Percentiles rank a stretch among this genome's conserved stretches.
Conservation (phyloP, 2,797 vertebrate genomes). For the Antrozous pallidus region DNA sequence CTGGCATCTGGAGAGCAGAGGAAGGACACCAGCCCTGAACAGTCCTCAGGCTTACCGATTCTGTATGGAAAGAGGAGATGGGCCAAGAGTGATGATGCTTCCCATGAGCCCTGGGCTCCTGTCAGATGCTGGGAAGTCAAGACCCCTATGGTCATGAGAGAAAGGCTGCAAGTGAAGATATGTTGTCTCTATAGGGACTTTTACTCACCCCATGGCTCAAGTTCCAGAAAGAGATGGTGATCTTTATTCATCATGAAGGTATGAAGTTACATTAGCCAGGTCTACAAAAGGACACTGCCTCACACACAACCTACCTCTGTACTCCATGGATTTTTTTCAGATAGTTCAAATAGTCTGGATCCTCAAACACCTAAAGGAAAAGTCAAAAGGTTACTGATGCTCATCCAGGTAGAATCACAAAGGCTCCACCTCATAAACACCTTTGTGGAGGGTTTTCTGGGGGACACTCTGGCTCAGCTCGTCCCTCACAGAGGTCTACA, state of each 20-base stretch:
- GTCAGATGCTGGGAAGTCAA: not conserved
- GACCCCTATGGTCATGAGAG: not conserved
- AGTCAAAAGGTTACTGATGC: not conserved
- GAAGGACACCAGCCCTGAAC: conserved; percentile 86
- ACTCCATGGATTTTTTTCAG: rapidly evolving
- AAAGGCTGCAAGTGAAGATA: not conserved
- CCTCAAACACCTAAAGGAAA: not conserved
- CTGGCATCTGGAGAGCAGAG: conserved; percentile 87
- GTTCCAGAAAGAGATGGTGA: not conserved
- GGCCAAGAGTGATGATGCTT: not conserved
- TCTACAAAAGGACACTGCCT: not conserved
- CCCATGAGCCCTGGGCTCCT: not conserved
- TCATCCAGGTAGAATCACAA: not conserved
- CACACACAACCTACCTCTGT: not conserved
- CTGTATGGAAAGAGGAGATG: conserved; percentile 61
- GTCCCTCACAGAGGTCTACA: not conserved
- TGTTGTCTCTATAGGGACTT: not conserved
- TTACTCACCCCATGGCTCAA: not conserved
- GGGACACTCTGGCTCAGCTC: not conserved
- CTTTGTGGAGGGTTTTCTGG: not conserved
- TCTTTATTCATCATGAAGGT: not conserved
- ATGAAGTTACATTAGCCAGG: not conserved
- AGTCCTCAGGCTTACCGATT: conserved; percentile 86
- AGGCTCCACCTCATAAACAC: not conserved
- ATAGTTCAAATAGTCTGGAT: rapidly evolving